Conservation (phyloP, 2,797 vertebrate species). For the Hephaestus fuliginosus region DNA sequence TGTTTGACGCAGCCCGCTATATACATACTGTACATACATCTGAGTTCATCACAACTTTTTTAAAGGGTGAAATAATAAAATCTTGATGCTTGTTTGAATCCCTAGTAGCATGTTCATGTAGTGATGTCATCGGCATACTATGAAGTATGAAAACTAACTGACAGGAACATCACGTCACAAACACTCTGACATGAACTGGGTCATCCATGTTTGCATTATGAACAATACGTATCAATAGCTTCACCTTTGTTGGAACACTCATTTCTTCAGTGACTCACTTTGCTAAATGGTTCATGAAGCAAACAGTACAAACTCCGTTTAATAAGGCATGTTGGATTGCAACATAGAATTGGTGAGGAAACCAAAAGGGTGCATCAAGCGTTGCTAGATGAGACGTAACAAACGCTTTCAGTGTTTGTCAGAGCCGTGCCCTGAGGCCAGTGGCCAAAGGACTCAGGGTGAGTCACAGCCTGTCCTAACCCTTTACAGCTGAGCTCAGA, state of each 20-base stretch:
- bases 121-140: neutral
- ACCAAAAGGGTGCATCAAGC: slow-evolving; percentile 9
- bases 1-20: neutral
- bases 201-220: neutral
- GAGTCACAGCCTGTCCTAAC: slow-evolving; percentile 54
- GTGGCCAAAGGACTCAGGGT: slow-evolving; percentile 54
- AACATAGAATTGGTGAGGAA: slow-evolving; percentile 11
- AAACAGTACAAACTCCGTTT: slow-evolving; percentile 12
- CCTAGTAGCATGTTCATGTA: neutral
- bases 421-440: slow-evolving; percentile 36
- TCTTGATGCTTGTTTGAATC: neutral
- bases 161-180: neutral
- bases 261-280: slow-evolving; percentile 23
- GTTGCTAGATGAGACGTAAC: neutral
- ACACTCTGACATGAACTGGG: neutral
- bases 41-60: neutral
- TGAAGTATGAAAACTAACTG: neutral
- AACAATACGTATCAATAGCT: neutral
- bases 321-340: slow-evolving; percentile 1
- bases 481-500: slow-evolving; percentile 34
- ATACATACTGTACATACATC: neutral
- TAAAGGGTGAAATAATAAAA: neutral
- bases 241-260: neutral
- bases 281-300: neutral
- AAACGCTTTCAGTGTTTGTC: slow-evolving; percentile 30